Base-by-base conservation (phyloP, 2,797 vertebrate genomes). In the Setipinna tenuifilis region DNA sequence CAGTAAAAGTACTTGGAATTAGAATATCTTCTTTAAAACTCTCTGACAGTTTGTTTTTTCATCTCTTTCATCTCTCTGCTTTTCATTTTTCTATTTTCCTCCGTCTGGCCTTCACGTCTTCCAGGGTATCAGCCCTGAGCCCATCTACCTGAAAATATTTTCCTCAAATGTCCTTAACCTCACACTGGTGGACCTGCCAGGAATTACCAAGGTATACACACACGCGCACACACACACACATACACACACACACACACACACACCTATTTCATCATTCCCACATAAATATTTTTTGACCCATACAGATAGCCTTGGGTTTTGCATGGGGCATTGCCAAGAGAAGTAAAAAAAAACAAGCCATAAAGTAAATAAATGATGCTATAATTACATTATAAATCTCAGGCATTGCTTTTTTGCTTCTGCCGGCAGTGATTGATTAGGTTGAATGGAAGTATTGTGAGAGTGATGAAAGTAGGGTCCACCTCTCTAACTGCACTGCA, bases 171-270 rank as follows among this genome's bases (percentile, higher is more conserved):
- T 97, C 23, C 94, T 97, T n/a, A 97, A 95, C 90, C 93, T 97
- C 80, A 96, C 96, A 0, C 90, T 97, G 71, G 95, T 97, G n/a
- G 96, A 97, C 90, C 92, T 97, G 90, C 96, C 96, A 35, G 96
- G 96, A 88, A 96, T 97, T 84, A 96, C 96, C 57, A 97, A 97
- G 94, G 96, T 96, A 93, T 89, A 80, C 54, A 31, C 46, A 82
- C 23, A 81, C 41, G 21, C 6, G 44, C 50, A 2, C 50, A 54
- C 50, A 54, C 50, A 54, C 50, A 54, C 50, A 3, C 14, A 14
- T 7, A 54, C 50, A 54, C 9, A 54, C 50, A 54, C 50, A 54
- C 50, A 54, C 50, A 54, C 54, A 31, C 46, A 82, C 23, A 81
- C 41, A 44, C 6, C 17, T 31, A 78, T 21, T 44, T 44, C 71